These are phyloP conservation scores for Morelia viridis DNA, from an alignment of 2,797 vertebrate genomes.

Conservation along the genomic window DNA sequence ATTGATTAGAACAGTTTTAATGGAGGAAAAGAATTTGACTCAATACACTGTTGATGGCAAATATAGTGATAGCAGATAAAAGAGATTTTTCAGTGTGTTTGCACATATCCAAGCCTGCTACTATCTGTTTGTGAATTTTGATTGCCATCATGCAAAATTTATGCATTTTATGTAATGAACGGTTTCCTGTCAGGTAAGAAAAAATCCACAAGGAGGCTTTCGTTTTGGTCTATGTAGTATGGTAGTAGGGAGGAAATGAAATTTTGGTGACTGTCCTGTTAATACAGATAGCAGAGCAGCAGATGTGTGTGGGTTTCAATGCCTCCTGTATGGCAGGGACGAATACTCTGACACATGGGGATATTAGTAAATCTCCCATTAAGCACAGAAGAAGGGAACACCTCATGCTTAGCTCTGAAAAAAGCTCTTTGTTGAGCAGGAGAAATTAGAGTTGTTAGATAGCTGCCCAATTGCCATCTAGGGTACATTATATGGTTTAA, in stretches of 20 bases:
- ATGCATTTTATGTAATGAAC: background rate
- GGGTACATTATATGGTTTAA: background rate
- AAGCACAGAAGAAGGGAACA: background rate
- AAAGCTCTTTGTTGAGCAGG: background rate
- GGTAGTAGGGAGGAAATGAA: background rate
- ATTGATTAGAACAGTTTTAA: background rate
- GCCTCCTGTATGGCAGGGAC: background rate
- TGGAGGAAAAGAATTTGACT: background rate
- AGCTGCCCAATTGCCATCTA: background rate
- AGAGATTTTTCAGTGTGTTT: background rate
- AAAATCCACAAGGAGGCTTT: background rate
- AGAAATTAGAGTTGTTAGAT: background rate
- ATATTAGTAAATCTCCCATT: background rate
- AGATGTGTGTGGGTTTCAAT: background rate
- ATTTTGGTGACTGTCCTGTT: background rate
- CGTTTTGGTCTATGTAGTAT: background rate
- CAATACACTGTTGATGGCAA: background rate
- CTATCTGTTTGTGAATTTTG: background rate
- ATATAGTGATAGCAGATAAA: background rate
- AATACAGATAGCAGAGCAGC: background rate
- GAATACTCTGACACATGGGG: background rate
- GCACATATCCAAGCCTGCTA: background rate
- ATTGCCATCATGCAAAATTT: background rate
- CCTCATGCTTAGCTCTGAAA: background rate
- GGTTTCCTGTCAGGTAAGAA: background rate